Evolutionary conservation across 2,888 invertebrate genomes (phyloP).

Genomic region (Coremacera marginata): DNA sequence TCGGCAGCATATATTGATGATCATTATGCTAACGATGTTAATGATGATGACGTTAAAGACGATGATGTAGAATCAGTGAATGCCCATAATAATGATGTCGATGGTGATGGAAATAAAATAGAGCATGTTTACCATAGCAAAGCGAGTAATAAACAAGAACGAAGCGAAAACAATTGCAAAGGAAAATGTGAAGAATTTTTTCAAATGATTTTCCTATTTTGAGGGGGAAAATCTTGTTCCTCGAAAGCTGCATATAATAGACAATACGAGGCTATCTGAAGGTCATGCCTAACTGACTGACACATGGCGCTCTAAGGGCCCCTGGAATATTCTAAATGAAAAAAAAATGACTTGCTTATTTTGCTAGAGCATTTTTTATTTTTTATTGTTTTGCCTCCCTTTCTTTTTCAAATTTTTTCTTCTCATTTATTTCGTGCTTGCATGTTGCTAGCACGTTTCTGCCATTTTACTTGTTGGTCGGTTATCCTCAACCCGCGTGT

Average conservation of each 20-base stretch:
- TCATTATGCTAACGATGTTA: background rate
- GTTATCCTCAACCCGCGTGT: constrained; percentile 34
- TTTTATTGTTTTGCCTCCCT: background rate
- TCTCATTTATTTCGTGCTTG: background rate
- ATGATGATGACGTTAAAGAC: background rate
- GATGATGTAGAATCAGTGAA: background rate
- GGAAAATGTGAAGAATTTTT: too few species aligned
- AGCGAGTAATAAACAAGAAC: background rate
- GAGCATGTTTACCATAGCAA: constrained; percentile 11
- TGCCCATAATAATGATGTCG: background rate
- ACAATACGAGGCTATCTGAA: too few species aligned
- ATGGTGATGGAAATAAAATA: constrained; percentile 3
- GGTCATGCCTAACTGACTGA: too few species aligned
- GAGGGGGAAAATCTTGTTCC: background rate
- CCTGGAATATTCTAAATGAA: background rate
- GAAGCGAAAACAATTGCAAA: background rate
- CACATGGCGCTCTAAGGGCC: too few species aligned
- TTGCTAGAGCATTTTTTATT: background rate
- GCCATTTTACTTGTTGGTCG: background rate
- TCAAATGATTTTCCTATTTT: background rate
- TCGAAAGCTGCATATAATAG: too few species aligned
- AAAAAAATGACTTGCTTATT: constrained; percentile 5
- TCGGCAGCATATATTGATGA: background rate
- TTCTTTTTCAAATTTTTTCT: background rate
- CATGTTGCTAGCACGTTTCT: background rate